Base-by-base conservation (phyloP, 1,140 invertebrate genomes). In the Triops longicaudatus region DNA sequence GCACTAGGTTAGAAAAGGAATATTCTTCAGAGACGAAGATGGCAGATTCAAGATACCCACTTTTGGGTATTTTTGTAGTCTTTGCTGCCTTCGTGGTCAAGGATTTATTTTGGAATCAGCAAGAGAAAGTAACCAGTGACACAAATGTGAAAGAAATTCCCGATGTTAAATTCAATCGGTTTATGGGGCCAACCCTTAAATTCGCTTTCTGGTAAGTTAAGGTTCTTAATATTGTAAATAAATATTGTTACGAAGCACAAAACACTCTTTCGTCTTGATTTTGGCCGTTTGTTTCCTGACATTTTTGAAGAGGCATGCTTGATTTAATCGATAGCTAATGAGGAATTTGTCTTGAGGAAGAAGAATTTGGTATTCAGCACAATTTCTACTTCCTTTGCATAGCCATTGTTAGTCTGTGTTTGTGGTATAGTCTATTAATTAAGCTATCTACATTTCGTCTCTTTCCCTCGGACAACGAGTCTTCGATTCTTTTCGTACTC, bases 131-230 rank as follows among this genome's bases (percentile, higher is more conserved):
- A 14, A 42, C 31, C 17, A 78, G 77, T 12, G 77, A 72, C 28
- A 72, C 71, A 17, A 43, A 42, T 27, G 63, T 78, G 17, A 85
- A 85, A 81, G 82, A 84, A 77, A 84, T 85, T 72, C 84, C 83
- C 72, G 83, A 82, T 7, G 83, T 85, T 17, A 86, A 86, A 80
- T 80, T 87, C 37, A 83, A 82, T 1, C 83, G 82, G 75, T 83
- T 87, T 78, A 83, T 84, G 77, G 85, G 84, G 22, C 87, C 87
- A 44, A 84, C 85, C 5, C 80, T 88, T 27, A 87, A 84, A 81
- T 87, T 88, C 81, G 77, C 87, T 73, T 87, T 84, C 80, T 87
- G 87, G 86, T 87, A 82, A 83, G 83, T 80, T 2, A 26, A 17
- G n/a, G n/a, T n/a, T n/a, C n/a, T n/a, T n/a, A n/a, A n/a, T n/a